Evolutionary conservation across 1,140 invertebrate species (phyloP), one percentile per base, ranked within the genome.

Genomic region (Bombus turneri): DNA sequence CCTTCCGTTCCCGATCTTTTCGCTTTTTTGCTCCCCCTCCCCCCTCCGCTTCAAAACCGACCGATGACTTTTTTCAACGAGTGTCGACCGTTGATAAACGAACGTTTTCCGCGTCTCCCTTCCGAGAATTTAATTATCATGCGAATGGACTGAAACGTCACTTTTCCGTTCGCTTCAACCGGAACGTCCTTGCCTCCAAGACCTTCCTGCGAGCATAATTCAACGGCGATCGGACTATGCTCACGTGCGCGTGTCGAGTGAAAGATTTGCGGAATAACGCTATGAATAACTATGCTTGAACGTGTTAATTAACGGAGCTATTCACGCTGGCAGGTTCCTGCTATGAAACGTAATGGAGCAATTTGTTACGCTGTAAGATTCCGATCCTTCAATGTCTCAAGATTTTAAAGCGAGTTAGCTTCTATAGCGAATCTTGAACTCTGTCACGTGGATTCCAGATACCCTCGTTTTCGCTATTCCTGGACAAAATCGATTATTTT

Each of bases 131-230:
- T 39, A 39, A 68, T 88, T 80, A 39, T 3, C 41, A 66, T 25
- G 22, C 34, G 22, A n/a, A 13, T 41, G 25, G 25, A 64, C 43
- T 22, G 31, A 13, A 31, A 68, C 13, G 34, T 66, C 34, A n/a
- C 3, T 39, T 53, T 53, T 81, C 25, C 34, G 53, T 69, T 41
- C 37, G 79, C 22, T 10, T 64, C 74, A 28, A 83, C 57, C 43
- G 66, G 43, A 74, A 64, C 43, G 74, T 81, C 69, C 80, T 74
- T 81, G 80, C 31, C n/a, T 31, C 0, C 22, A 8, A 41, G 53
- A 81, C 53, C 69, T 74, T 81, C 69, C 25, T 34, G 41, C 9
- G 8, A 22, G 25, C 1, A 22, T 39, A 62, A 72, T 59, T 81
- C 68, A 22, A 41, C 53, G 37, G 12, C 28, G 39, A 47, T 73